Evolutionary conservation across 2,888 invertebrate genomes (phyloP), one percentile per base, ranked within the genome.

Genomic region (Pharmacophagus antenor): DNA sequence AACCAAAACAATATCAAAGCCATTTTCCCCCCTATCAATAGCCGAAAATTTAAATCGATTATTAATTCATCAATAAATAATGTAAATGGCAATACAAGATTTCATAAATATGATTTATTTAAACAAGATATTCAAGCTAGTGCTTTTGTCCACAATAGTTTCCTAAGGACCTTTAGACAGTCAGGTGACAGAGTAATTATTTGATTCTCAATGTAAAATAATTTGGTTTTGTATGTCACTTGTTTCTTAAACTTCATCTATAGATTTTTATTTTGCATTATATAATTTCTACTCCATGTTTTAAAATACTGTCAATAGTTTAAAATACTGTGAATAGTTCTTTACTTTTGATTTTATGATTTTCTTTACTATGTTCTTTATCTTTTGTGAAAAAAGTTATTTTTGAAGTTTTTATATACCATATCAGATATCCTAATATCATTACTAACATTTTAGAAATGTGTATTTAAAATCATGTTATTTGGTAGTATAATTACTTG

Each of bases 1-100:
- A 60, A 67, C n/a, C 67, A 70, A 54, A 64, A 37, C 3, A 15
- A 15, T 37, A 10, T 51, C 8, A 47, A 56, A 18, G n/a, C 46
- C 50, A 41, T 50, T 46, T 17, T 61, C 7, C 61, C 61, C 46
- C 59, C 60, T n/a, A 50, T 61, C 12, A 53, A 62, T 22, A 62
- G 63, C 62, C 72, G 58, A 59, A 68, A 75, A 53, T 71, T 71
- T 44, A 67, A 70, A 58, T 63, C 74, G 18, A 20, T 53, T 7
- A 73, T 72, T 67, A 77, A 75, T 71, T 69, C 72, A 44, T 65
- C 77, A 63, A 74, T 73, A 51, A 74, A 79, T 68, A 72, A 73
- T 66, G 70, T 74, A 62, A 76, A 72, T 70, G 72, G 70, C 62
- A 69, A 76, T 18, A 64, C 73, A 46, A 72, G 68, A 62, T 71